phyloP scores from a whole-genome alignment of 2,113 vertebrate species.

The Melanocharis versteri region DNA sequence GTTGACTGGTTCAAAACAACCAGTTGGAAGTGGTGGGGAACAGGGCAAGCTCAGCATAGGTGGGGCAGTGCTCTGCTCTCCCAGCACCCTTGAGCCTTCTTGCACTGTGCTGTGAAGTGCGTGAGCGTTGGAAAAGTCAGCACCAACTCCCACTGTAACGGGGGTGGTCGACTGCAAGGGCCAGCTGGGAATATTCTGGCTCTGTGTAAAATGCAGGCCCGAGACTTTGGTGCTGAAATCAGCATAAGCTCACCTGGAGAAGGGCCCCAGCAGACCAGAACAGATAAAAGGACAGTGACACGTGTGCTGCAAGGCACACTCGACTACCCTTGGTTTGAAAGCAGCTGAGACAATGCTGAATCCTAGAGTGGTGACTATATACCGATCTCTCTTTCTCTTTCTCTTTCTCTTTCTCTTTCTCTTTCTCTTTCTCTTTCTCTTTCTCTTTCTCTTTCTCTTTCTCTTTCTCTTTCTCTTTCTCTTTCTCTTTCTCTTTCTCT shows the following conservation, averaged over 20 bases:
- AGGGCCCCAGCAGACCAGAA: background rate
- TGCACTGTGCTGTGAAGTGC: fast-evolving
- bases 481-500: too few relatives aligned
- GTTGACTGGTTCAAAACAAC: background rate
- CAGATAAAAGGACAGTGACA: background rate
- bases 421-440: background rate
- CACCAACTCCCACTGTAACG: background rate
- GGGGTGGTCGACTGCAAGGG: background rate
- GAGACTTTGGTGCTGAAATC: background rate
- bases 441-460: background rate
- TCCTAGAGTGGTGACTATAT: background rate
- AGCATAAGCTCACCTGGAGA: fast-evolving
- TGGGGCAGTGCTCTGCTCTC: fast-evolving
- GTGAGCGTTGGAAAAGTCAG: background rate
- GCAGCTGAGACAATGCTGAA: background rate
- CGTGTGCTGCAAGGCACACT: fast-evolving
- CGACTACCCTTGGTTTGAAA: background rate
- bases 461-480: background rate
- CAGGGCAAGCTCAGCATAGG: fast-evolving
- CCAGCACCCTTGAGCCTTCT: background rate
- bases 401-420: background rate
- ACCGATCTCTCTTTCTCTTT: background rate
- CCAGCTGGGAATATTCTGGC: background rate
- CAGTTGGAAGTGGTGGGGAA: background rate
- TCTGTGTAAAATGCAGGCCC: background rate